These are phyloP conservation scores for Helicoverpa armigera DNA, from an alignment of 1,140 invertebrate species.

Conservation along the genomic window DNA sequence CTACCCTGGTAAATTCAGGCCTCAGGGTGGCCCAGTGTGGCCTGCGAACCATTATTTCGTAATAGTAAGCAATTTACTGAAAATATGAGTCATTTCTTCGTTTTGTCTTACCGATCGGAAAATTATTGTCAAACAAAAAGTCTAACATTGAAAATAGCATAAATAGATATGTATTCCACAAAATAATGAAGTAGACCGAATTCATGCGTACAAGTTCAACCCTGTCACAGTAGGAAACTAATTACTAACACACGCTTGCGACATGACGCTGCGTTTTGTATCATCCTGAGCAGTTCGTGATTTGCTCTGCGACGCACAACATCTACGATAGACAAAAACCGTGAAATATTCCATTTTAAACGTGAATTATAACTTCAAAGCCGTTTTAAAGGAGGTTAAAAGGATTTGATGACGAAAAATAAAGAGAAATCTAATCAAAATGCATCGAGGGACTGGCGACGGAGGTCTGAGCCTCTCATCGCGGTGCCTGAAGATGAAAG, in stretches of 20 bases:
- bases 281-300: conserved; percentile 61
- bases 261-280: conserved; percentile 53
- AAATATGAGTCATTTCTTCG: neutral
- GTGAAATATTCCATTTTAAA: conserved; percentile 21
- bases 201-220: conserved; percentile 46
- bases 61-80: neutral
- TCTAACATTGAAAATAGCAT: neutral
- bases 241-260: conserved; percentile 68
- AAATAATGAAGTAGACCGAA: too few species aligned
- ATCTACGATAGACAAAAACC: conserved; percentile 46
- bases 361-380: neutral
- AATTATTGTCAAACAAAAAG: neutral
- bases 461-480: conserved; percentile 75
- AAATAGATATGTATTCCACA: neutral
- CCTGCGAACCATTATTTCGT: neutral
- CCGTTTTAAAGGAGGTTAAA: conserved; percentile 41
- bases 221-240: conserved; percentile 69
- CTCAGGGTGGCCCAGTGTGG: too few species aligned
- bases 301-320: conserved; percentile 61
- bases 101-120: neutral
- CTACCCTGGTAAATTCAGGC: too few species aligned
- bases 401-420: conserved; percentile 71
- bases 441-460: conserved; percentile 71
- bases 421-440: conserved; percentile 80
- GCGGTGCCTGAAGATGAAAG: conserved; percentile 82